Conservation (phyloP, 2,797 vertebrate genomes). For the Pelodytes ibericus region DNA sequence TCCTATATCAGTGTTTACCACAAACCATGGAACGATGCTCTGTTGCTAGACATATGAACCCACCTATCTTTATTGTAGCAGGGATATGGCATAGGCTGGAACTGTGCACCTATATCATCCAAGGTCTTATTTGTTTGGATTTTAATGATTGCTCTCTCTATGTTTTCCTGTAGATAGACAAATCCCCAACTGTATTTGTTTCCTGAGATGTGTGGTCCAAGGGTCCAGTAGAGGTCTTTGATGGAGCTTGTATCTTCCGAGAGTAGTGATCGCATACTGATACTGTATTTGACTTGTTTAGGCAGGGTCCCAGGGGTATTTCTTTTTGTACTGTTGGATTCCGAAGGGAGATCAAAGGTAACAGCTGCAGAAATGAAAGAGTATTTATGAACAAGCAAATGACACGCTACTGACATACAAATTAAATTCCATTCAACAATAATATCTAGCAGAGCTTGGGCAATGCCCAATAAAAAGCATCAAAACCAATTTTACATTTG, state of each 20-base stretch:
- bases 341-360: conserved; percentile 85
- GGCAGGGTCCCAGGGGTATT: conserved; percentile 62
- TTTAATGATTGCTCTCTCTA: conserved; percentile 91
- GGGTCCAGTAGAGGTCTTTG: conserved; percentile 81
- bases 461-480: too few relatives aligned
- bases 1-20: too few relatives aligned
- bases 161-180: conserved; percentile 92
- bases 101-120: conserved; percentile 85
- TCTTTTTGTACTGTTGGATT: conserved; percentile 55
- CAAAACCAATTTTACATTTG: too few relatives aligned
- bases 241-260: conserved; percentile 87
- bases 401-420: not conserved
- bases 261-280: conserved; percentile 94
- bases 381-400: not conserved
- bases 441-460: too few relatives aligned
- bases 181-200: conserved; percentile 87
- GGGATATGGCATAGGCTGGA: conserved; percentile 93
- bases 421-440: not conserved
- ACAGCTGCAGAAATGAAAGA: conserved; percentile 75
- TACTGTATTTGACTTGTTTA: conserved; percentile 86
- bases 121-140: conserved; percentile 80
- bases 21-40: not conserved
- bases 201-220: conserved; percentile 75
- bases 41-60: conserved; percentile 58
- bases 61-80: conserved; percentile 90